Conservation (phyloP, 2,888 invertebrate species). For the Chorisops tibialis region DNA sequence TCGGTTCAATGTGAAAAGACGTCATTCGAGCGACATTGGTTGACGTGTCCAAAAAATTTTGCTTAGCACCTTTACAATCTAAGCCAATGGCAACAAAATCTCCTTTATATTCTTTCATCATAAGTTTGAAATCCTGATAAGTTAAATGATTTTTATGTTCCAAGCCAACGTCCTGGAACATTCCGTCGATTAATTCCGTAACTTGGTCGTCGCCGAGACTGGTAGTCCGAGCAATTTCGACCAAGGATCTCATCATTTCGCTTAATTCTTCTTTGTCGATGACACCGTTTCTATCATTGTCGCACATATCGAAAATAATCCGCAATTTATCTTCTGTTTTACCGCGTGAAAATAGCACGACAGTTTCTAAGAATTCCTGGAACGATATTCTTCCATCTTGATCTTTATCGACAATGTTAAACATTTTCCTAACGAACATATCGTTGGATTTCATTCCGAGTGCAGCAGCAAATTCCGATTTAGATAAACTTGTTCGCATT, state of each 20-base stretch:
- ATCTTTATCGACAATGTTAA: slow-evolving; percentile 94
- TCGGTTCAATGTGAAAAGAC: slow-evolving; percentile 85
- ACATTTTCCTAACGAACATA: slow-evolving; percentile 95
- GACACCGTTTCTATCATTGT: slow-evolving; percentile 88
- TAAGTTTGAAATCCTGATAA: slow-evolving; percentile 86
- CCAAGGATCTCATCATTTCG: slow-evolving; percentile 88
- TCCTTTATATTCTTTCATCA: slow-evolving; percentile 96
- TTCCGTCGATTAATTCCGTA: slow-evolving; percentile 88
- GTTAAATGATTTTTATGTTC: slow-evolving; percentile 87
- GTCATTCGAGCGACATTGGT: slow-evolving; percentile 95
- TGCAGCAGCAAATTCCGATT: slow-evolving; percentile 90
- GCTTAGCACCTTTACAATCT: slow-evolving; percentile 92
- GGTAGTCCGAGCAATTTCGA: slow-evolving; percentile 89
- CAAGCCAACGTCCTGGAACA: slow-evolving; percentile 89
- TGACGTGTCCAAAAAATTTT: slow-evolving; percentile 90
- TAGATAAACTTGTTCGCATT: slow-evolving; percentile 88
- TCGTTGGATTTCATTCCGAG: slow-evolving; percentile 93
- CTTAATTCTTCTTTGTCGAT: slow-evolving; percentile 91
- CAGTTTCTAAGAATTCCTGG: slow-evolving; percentile 93
- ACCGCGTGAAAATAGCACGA: slow-evolving; percentile 85
- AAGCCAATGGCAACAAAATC: slow-evolving; percentile 92
- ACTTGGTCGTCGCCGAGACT: slow-evolving; percentile 87
- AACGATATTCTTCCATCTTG: slow-evolving; percentile 91
- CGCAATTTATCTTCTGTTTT: slow-evolving; percentile 90
- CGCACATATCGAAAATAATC: slow-evolving; percentile 97